Evolutionary conservation across 2,113 vertebrate species (phyloP).

Genomic region (Ophiodon elongatus): DNA sequence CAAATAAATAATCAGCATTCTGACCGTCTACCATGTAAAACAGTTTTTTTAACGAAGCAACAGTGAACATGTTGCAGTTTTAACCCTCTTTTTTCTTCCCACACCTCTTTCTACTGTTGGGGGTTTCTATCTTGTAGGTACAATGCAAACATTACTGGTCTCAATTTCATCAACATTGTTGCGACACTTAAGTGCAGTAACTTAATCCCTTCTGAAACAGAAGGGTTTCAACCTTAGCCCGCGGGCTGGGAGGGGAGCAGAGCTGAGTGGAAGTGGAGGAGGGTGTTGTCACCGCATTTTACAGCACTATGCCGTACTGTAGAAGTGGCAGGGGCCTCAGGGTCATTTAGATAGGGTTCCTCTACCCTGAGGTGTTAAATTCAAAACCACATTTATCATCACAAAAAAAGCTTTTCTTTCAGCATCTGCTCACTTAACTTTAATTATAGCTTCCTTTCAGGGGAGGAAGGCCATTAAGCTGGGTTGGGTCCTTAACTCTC

Average conservation of each 20-base stretch:
- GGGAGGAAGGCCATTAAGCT: constrained; percentile 73
- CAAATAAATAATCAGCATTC: constrained; percentile 42
- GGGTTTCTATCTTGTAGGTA: constrained; percentile 78
- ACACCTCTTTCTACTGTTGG: constrained; percentile 53
- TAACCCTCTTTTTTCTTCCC: constrained; percentile 35
- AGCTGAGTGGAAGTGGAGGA: constrained; percentile 59
- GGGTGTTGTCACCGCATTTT: constrained; percentile 75
- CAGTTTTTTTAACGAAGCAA: not conserved
- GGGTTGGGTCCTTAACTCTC: constrained; percentile 67
- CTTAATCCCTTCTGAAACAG: constrained; percentile 78
- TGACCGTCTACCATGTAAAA: not conserved
- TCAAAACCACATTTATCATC: constrained; percentile 85
- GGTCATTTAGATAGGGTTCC: constrained; percentile 83
- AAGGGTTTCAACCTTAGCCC: constrained; percentile 80
- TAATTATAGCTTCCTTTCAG: constrained; percentile 83
- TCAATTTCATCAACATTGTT: constrained; percentile 84
- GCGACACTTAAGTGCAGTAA: constrained; percentile 85
- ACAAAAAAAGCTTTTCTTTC: constrained; percentile 81
- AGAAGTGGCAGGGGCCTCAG: constrained; percentile 74
- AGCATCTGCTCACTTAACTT: constrained; percentile 85
- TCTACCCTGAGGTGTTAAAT: constrained; percentile 83
- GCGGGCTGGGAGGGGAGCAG: constrained; percentile 73
- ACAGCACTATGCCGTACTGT: constrained; percentile 74
- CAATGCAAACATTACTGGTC: constrained; percentile 83
- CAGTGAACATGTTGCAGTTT: constrained; percentile 2